Percentiles rank a stretch among this genome's conserved stretches.
Evolutionary conservation across 2,888 invertebrate species (phyloP).

Genomic region (Apodemia mormo): DNA sequence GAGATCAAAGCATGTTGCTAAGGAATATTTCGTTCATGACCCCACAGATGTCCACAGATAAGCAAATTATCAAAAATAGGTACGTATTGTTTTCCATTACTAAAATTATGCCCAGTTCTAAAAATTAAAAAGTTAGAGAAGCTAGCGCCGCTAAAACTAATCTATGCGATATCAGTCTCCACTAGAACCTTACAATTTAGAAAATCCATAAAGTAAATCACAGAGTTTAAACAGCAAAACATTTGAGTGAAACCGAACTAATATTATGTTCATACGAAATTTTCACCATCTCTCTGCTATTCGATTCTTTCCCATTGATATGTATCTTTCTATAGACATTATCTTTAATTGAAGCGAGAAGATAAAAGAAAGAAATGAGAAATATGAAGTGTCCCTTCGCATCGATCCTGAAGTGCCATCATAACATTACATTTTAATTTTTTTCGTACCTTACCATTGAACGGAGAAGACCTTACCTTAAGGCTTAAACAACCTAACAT

Average conservation of each 20-base stretch:
- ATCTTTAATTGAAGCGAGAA: constrained; percentile 57
- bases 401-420: constrained; percentile 73
- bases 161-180: constrained; percentile 82
- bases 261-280: constrained; percentile 56
- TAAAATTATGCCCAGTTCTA: constrained; percentile 64
- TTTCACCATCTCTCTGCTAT: constrained; percentile 58
- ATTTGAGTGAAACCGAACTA: constrained; percentile 64
- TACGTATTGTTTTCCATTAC: constrained; percentile 50
- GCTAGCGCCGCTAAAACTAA: constrained; percentile 82
- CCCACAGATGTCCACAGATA: constrained; percentile 52
- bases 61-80: constrained; percentile 69
- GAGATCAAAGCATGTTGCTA: constrained; percentile 6
- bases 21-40: constrained; percentile 25
- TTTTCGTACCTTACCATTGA: constrained; percentile 70
- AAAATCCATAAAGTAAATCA: constrained; percentile 80
- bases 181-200: constrained; percentile 81
- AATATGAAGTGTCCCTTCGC: constrained; percentile 72
- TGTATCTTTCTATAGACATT: constrained; percentile 77
- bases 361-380: constrained; percentile 54
- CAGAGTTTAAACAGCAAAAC: constrained; percentile 79
- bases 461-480: constrained; percentile 67
- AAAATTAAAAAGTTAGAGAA: constrained; percentile 73
- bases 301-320: constrained; percentile 71
- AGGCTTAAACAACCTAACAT: constrained; percentile 57
- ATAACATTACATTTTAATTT: constrained; percentile 50